Evolutionary conservation across 2,888 invertebrate genomes (phyloP), one percentile per base, ranked within the genome.

Genomic region (Conops quadrifasciatus): DNA sequence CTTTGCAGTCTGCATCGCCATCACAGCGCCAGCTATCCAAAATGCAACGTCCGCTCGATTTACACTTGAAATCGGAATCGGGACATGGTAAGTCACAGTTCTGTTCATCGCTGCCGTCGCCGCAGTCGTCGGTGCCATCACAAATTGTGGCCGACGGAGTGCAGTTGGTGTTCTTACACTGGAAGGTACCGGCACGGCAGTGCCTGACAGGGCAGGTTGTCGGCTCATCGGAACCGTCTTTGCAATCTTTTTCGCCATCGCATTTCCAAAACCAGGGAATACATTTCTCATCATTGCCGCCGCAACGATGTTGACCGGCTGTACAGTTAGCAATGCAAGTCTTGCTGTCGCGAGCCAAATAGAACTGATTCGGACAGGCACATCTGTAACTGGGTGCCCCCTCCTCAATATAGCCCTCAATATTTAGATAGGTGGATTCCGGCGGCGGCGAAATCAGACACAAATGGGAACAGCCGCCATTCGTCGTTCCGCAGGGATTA

Each of bases 291-390:
- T 90, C 90, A 45, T 85, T 87, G 1, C 90, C 90, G 72, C 89
- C 89, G 74, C 90, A 90, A 73, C 89, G 85, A 72, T 85, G 84
- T 73, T 86, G 86, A 0, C 86, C 95, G 49, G 89, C 89, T 0
- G 97, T 96, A 83, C 99, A 99, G 86, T 98, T 99, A 0, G 97
- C 94, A 65, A 94, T 90, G 82, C 98, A 98, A 1, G 94, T 96
- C 82, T 92, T 94, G 78, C 90, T 90, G 82, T 97, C 94, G 60
- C 90, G 87, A 0, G 92, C 90, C 67, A 97, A 85, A 77, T 92
- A 91, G 87, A 95, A 99, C 81, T 97, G 95, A 85, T 98, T 97
- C 0, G 99, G 98, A 84, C 99, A 99, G 1, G 93, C 93, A 82
- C 99, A 99, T 74, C 91, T 92, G 83, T 89, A 94, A 0, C 90